phyloP scores from a whole-genome alignment of 1,140 invertebrate species.

The Trichonephila inaurata region DNA sequence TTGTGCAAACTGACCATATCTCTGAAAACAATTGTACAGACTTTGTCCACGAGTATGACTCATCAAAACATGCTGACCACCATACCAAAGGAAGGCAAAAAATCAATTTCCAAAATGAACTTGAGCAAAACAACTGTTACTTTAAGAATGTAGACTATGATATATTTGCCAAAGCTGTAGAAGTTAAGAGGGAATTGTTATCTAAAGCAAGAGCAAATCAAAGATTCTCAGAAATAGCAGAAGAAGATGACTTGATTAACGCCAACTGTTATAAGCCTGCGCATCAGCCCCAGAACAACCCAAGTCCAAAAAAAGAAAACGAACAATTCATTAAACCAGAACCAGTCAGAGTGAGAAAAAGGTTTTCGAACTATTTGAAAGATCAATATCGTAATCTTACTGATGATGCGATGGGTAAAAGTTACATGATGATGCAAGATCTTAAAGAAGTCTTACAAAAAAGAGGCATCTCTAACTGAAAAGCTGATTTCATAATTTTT shows the following conservation, averaged over 20 bases:
- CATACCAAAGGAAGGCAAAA: neutral
- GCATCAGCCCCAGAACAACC: too few relatives aligned
- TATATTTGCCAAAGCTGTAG: neutral
- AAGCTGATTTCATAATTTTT: neutral
- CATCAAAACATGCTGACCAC: neutral
- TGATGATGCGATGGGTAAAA: neutral
- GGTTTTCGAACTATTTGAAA: slow-evolving; percentile 21
- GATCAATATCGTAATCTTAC: slow-evolving; percentile 5
- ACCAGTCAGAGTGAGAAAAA: neutral
- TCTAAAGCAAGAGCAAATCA: neutral
- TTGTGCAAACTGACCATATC: neutral
- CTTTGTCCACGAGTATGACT: too few relatives aligned
- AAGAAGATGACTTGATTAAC: neutral
- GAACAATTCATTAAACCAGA: neutral
- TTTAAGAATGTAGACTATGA: neutral
- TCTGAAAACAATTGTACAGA: neutral
- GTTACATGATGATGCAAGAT: slow-evolving; percentile 46
- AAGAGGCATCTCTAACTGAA: neutral
- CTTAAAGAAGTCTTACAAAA: slow-evolving; percentile 15
- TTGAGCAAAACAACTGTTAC: neutral
- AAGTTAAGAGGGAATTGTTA: neutral
- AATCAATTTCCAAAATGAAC: neutral
- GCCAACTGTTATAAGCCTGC: neutral
- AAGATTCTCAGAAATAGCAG: neutral
- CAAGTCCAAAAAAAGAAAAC: neutral